A percentile compares a stretch with the other conserved stretches of the same genome.
Evolutionary conservation across 2,113 vertebrate species (phyloP).

Genomic region (Procavia capensis): DNA sequence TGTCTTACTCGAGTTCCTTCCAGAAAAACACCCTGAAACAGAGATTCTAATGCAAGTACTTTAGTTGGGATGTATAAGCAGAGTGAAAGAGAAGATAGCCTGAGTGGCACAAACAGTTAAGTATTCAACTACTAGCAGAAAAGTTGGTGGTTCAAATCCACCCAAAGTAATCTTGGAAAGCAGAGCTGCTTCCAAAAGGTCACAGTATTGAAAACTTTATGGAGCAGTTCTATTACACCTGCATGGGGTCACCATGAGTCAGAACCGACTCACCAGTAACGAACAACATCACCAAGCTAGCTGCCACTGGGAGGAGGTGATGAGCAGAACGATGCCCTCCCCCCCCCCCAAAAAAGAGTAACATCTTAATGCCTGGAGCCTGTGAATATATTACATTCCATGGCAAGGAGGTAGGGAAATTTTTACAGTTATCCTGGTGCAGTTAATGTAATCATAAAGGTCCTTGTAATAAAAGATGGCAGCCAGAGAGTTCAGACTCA

Average conservation of each 20-base stretch:
- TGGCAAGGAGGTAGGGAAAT: neutral
- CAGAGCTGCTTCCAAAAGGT: neutral
- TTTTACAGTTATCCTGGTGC: neutral
- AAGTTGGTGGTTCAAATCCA: neutral
- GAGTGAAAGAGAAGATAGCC: no score
- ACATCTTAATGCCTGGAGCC: neutral
- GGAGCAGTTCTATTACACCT: neutral
- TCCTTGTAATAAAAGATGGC: neutral
- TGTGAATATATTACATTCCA: accelerated
- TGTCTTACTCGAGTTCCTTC: neutral
- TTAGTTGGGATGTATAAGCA: neutral
- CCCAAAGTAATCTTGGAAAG: neutral
- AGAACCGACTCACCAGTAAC: neutral
- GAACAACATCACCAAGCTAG: no score
- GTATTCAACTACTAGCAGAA: neutral
- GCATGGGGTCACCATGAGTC: neutral
- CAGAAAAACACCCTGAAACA: neutral
- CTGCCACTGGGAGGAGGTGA: neutral
- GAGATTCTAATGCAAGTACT: neutral
- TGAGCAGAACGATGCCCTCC: neutral
- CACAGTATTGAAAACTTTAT: neutral
- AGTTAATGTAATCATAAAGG: neutral
- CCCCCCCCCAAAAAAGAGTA: neutral
- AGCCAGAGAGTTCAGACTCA: neutral
- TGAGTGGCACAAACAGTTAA: neutral